These are phyloP conservation scores for Pararge aegeria DNA, from an alignment of 1,140 invertebrate species.

Conservation along the genomic window DNA sequence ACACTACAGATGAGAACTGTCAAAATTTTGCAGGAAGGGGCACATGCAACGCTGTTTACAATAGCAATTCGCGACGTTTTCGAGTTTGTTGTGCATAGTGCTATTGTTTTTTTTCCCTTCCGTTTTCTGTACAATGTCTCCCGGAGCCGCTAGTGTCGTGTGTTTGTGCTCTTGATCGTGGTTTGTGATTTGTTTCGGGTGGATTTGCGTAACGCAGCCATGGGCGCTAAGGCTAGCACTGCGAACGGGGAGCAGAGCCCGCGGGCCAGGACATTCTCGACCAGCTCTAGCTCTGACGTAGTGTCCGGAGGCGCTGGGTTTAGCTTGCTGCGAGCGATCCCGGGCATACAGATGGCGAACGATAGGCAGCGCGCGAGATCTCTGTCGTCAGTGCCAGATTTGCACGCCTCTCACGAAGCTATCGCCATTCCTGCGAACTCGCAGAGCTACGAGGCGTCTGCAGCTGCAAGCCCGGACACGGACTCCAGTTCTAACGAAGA, in stretches of 20 bases:
- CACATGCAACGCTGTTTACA: conserved; percentile 77
- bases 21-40: conserved; percentile 75
- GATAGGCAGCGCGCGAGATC: conserved; percentile 90
- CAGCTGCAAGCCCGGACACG: conserved; percentile 80
- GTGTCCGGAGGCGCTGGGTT: conserved; percentile 84
- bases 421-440: conserved; percentile 80
- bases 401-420: conserved; percentile 82
- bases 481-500: conserved; percentile 83
- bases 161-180: conserved; percentile 61
- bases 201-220: conserved; percentile 77
- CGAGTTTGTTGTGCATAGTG: conserved; percentile 49
- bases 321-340: conserved; percentile 86
- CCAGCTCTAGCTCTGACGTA: conserved; percentile 85
- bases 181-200: conserved; percentile 55
- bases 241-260: conserved; percentile 87
- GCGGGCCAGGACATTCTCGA: conserved; percentile 87
- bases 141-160: conserved; percentile 54
- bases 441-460: conserved; percentile 81
- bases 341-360: conserved; percentile 85
- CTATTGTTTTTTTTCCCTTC: conserved; percentile 50
- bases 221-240: conserved; percentile 92
- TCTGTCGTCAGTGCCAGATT: conserved; percentile 90
- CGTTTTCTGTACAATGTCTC: conserved; percentile 64
- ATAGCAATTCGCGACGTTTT: conserved; percentile 49
- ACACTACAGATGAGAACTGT: conserved; percentile 53